A percentile compares a stretch with the other conserved stretches of the same genome.
Evolutionary conservation across 1,140 invertebrate species (phyloP).

Genomic region (Bradynema listronoti): DNA sequence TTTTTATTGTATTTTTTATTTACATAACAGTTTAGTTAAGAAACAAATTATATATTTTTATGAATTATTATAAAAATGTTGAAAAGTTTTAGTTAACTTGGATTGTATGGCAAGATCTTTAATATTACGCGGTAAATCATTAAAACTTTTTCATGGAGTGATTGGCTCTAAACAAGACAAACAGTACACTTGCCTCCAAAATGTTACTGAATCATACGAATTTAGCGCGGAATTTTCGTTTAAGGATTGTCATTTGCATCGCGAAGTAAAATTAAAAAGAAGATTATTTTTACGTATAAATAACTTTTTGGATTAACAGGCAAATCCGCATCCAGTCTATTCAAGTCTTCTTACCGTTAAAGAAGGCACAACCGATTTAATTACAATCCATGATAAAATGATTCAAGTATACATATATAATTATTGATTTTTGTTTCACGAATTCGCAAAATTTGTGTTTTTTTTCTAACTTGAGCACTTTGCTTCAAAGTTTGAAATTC

Average conservation of each 20-base stretch:
- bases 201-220: slow-evolving; percentile 25
- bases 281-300: neutral
- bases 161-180: slow-evolving; percentile 22
- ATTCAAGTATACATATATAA: slow-evolving; percentile 12
- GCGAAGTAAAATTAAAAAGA: slow-evolving; percentile 10
- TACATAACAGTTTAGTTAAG: no score
- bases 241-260: slow-evolving; percentile 22
- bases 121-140: slow-evolving; percentile 19
- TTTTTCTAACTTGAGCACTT: no score
- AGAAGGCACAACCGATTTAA: slow-evolving; percentile 31
- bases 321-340: slow-evolving; percentile 8
- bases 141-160: slow-evolving; percentile 25
- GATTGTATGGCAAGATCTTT: slow-evolving; percentile 25
- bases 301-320: neutral
- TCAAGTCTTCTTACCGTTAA: slow-evolving; percentile 25
- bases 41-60: no score
- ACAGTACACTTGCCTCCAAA: slow-evolving; percentile 14
- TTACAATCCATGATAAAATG: slow-evolving; percentile 31
- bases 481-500: no score
- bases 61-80: no score
- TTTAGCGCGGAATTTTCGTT: slow-evolving; percentile 20
- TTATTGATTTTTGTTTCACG: neutral
- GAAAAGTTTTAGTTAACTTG: slow-evolving; percentile 25
- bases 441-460: no score
- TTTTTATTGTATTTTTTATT: no score